Evolutionary conservation across 2,888 invertebrate species (phyloP), one percentile per base, ranked within the genome.

Genomic region (Campoplex nolae): DNA sequence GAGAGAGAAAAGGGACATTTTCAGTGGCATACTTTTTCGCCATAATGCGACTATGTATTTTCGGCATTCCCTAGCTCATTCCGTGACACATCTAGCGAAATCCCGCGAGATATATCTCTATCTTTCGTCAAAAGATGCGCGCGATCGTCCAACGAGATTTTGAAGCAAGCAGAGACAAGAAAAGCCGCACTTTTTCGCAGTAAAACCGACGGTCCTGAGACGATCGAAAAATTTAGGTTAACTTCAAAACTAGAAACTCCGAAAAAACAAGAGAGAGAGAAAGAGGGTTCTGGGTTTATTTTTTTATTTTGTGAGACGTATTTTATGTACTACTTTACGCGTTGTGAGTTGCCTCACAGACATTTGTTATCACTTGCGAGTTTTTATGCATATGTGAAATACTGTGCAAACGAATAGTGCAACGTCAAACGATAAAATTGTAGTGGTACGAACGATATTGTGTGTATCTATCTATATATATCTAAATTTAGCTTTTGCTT

Each of bases 11-110:
- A 42, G 45, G 28, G 8, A 67, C 42, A 48, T 56, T 48, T 62
- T 62, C 75, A 74, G 81, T 70, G 81, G 71, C 82, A 65, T 71
- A 71, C 86, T 88, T 79, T 70, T 65, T 74, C 73, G 76, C 58
- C 79, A 78, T 65, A 81, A 81, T 35, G 67, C 88, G 68, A 85
- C 86, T 84, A 83, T 82, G 74, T 83, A 77, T 87, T 87, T 87
- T 85, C 67, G 75, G 79, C 77, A 71, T 75, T 84, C 78, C 74
- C 84, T 87, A 83, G 84, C 79, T 85, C 88, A 75, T 87, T 42
- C 51, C 83, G 28, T 45, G 70, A 58, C 58, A 48, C 23, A 28
- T 71, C 56, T 70, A 76, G 71, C 80, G 42, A 75, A 70, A 45
- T 18, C 79, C 51, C 65, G 16, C 77, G 54, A 84, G 67, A 77